Percentiles rank a stretch among this genome's conserved stretches.
Conservation (phyloP, 2,113 vertebrate genomes). For the Ceyx melanurus region DNA sequence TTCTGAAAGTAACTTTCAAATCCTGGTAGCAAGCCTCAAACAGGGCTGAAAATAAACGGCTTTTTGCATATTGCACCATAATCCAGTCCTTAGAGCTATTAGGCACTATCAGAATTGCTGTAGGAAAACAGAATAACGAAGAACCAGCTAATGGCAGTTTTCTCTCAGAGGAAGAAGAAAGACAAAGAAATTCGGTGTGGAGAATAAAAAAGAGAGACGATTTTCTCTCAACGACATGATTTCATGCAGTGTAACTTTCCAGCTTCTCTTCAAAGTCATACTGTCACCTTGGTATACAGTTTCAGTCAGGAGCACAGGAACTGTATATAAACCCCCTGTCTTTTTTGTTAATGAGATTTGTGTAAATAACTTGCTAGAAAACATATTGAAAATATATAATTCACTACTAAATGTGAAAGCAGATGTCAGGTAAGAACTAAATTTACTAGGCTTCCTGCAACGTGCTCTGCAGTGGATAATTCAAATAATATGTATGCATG, state of each 20-base stretch:
- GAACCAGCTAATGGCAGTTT: not conserved
- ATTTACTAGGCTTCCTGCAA: slow-evolving; percentile 48
- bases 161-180: not conserved
- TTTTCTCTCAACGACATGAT: not conserved
- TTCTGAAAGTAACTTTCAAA: slow-evolving; percentile 18
- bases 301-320: slow-evolving; percentile 31
- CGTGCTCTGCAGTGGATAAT: slow-evolving; percentile 17
- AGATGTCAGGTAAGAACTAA: slow-evolving; percentile 33
- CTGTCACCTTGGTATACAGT: slow-evolving; percentile 20
- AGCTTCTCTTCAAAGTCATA: slow-evolving; percentile 24
- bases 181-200: not conserved
- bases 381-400: slow-evolving; percentile 46
- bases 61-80: not conserved
- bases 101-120: not conserved
- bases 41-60: not conserved
- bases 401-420: slow-evolving; percentile 39
- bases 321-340: not conserved
- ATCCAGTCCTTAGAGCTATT: not conserved
- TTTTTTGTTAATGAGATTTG: slow-evolving; percentile 65
- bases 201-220: not conserved
- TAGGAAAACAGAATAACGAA: not conserved
- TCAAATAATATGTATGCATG: not conserved
- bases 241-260: slow-evolving; percentile 28
- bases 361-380: slow-evolving; percentile 68
- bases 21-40: not conserved